Percentiles rank a stretch among this genome's conserved stretches.
phyloP scores from a whole-genome alignment of 2,888 invertebrate genomes.

The Drosophila gaucha region DNA sequence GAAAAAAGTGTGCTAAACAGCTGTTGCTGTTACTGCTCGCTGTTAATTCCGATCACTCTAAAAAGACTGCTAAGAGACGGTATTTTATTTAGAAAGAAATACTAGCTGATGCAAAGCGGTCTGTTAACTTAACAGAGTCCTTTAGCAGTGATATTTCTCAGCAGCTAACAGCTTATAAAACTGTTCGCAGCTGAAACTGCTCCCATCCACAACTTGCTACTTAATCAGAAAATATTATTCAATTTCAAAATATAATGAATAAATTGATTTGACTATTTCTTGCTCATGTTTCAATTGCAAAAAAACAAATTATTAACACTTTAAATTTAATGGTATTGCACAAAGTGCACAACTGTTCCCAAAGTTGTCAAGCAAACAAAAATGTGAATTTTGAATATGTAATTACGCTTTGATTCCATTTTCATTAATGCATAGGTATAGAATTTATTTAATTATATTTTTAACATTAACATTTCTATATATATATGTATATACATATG shows the following conservation, averaged over 20 bases:
- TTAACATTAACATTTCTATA: conserved; percentile 78
- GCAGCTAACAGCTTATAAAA: neutral
- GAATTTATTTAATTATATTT: conserved; percentile 76
- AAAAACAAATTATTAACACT: too few species aligned
- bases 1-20: conserved; percentile 8
- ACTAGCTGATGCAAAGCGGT: too few species aligned
- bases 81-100: too few species aligned
- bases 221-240: too few species aligned
- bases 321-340: neutral
- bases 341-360: neutral
- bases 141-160: too few species aligned
- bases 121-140: too few species aligned
- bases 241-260: too few species aligned
- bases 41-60: neutral
- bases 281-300: neutral
- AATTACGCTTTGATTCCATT: too few species aligned
- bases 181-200: neutral
- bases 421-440: conserved; percentile 67
- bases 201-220: neutral
- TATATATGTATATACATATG: conserved; percentile 48
- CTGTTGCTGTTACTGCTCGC: neutral
- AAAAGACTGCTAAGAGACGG: too few species aligned
- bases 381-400: too few species aligned
- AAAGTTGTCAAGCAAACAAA: too few species aligned
- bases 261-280: neutral